Conservation (phyloP, 1,140 invertebrate species). For the Macrotrachela quadricornifera region DNA sequence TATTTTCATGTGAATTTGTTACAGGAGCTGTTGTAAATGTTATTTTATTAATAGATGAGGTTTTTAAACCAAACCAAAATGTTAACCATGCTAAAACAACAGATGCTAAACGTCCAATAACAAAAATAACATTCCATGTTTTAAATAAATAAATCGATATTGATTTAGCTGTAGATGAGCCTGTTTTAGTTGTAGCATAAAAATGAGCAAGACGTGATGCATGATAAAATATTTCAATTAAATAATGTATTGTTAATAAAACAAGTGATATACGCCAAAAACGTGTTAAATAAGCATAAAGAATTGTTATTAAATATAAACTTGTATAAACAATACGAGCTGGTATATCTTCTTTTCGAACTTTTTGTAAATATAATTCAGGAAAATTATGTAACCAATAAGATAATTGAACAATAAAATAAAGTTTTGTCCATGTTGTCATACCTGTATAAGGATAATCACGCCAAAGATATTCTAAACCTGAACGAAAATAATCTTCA, state of each 20-base stretch:
- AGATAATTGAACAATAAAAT: slow-evolving; percentile 9
- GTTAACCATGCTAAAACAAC: slow-evolving; percentile 66
- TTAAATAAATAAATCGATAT: slow-evolving; percentile 32
- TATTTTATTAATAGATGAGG: background rate
- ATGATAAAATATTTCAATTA: slow-evolving; percentile 66
- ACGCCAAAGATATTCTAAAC: slow-evolving; percentile 7
- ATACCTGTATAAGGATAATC: slow-evolving; percentile 8
- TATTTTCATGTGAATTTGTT: background rate
- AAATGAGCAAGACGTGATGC: slow-evolving; percentile 64
- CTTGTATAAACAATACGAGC: slow-evolving; percentile 47
- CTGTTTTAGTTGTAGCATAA: slow-evolving; percentile 45
- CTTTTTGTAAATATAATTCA: slow-evolving; percentile 83
- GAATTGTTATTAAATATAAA: slow-evolving; percentile 54
- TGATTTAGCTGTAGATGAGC: slow-evolving; percentile 27
- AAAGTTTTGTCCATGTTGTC: slow-evolving; percentile 9
- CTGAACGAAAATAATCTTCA: slow-evolving; percentile 6
- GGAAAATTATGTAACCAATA: slow-evolving; percentile 89
- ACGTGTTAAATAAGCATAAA: slow-evolving; percentile 57
- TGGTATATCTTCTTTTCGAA: slow-evolving; percentile 34
- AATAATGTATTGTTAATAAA: slow-evolving; percentile 69
- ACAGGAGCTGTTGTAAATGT: background rate
- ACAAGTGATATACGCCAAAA: slow-evolving; percentile 71
- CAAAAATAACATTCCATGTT: slow-evolving; percentile 58
- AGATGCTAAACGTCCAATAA: slow-evolving; percentile 56
- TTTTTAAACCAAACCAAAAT: slow-evolving; percentile 39